These are phyloP conservation scores for Pyralis farinalis DNA, from an alignment of 2,888 invertebrate genomes.

Conservation along the genomic window DNA sequence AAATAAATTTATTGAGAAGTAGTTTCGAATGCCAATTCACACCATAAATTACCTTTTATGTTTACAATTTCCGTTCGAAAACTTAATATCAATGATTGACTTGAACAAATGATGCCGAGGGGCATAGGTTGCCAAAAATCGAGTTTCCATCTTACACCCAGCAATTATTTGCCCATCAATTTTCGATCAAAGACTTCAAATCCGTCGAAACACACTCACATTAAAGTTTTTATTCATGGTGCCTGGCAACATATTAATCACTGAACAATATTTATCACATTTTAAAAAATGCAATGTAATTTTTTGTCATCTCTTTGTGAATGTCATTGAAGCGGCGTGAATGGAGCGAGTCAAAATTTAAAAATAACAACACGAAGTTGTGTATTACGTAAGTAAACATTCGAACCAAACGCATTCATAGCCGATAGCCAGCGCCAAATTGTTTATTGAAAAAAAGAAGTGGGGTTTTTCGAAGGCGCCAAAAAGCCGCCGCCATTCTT, in stretches of 20 bases:
- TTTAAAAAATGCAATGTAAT: slow-evolving; percentile 1
- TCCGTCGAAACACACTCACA: slow-evolving; percentile 29
- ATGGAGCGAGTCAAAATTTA: slow-evolving; percentile 1
- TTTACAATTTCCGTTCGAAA: slow-evolving; percentile 3
- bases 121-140: slow-evolving; percentile 45
- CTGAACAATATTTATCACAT: slow-evolving; percentile 1
- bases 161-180: slow-evolving; percentile 59
- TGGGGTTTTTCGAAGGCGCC: slow-evolving; percentile 61
- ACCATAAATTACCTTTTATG: background rate
- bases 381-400: slow-evolving; percentile 18
- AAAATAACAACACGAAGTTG: slow-evolving; percentile 4
- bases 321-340: background rate
- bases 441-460: slow-evolving; percentile 35
- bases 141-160: slow-evolving; percentile 30
- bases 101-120: slow-evolving; percentile 43
- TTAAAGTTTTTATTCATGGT: slow-evolving; percentile 11
- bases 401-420: slow-evolving; percentile 5
- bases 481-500: slow-evolving; percentile 68
- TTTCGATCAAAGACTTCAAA: slow-evolving; percentile 45
- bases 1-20: background rate
- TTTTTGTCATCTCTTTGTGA: background rate
- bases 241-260: slow-evolving; percentile 19
- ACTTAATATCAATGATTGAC: slow-evolving; percentile 21
- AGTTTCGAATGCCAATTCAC: background rate
- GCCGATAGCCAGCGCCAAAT: slow-evolving; percentile 30